A percentile compares a stretch with the other conserved stretches of the same genome.
phyloP scores from a whole-genome alignment of 2,888 invertebrate species.

The Epistrophella euchroma region DNA sequence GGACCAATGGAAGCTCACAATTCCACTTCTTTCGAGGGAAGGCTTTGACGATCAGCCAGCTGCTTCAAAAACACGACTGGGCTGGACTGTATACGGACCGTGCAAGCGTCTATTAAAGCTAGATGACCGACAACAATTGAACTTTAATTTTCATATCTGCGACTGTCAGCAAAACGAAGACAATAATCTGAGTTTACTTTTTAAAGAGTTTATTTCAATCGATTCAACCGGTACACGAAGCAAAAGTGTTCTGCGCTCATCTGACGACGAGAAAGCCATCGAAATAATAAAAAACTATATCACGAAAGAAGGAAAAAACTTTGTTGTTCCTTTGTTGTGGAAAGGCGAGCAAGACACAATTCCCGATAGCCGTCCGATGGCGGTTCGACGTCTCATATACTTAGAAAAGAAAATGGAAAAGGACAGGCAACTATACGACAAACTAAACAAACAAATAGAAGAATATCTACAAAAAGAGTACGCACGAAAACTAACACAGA shows the following conservation, averaged over 20 bases:
- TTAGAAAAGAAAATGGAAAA: neutral
- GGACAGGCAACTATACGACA: too few species aligned
- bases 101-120: too few species aligned
- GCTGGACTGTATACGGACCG: neutral
- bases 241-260: constrained; percentile 7
- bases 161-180: too few species aligned
- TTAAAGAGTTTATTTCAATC: too few species aligned
- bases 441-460: too few species aligned
- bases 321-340: neutral
- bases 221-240: too few species aligned
- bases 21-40: constrained; percentile 8
- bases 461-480: too few species aligned
- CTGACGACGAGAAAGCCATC: constrained; percentile 3
- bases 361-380: constrained; percentile 11
- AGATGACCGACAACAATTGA: neutral
- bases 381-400: neutral
- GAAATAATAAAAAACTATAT: neutral
- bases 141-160: constrained; percentile 1
- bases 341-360: neutral
- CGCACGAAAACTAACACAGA: too few species aligned
- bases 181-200: too few species aligned
- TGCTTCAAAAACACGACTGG: constrained; percentile 12
- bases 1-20: constrained; percentile 14
- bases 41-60: neutral
- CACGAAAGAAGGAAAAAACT: constrained; percentile 3